These are phyloP conservation scores for Isichthys henryi DNA, from an alignment of 2,113 vertebrate species.

Conservation along the genomic window DNA sequence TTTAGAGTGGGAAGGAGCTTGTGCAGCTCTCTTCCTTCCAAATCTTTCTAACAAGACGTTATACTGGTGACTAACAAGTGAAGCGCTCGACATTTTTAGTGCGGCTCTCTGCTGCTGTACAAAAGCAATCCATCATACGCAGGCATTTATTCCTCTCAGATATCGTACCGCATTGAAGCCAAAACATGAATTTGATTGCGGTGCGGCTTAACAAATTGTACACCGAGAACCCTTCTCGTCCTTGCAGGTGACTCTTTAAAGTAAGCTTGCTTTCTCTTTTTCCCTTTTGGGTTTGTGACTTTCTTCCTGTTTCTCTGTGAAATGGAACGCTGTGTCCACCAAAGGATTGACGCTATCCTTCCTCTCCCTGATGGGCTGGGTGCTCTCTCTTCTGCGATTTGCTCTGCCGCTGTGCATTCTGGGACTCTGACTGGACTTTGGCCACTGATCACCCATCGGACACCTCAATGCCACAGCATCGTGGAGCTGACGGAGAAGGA, in stretches of 20 bases:
- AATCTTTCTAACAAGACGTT: slow-evolving; percentile 77
- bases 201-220: slow-evolving; percentile 63
- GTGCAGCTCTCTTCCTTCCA: slow-evolving; percentile 79
- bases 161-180: slow-evolving; percentile 66
- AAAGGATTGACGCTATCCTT: slow-evolving; percentile 37
- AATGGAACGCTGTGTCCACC: slow-evolving; percentile 41
- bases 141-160: slow-evolving; percentile 59
- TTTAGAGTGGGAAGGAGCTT: slow-evolving; percentile 68
- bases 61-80: slow-evolving; percentile 70
- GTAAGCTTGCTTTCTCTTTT: background rate
- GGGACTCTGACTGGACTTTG: slow-evolving; percentile 3
- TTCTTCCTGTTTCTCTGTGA: slow-evolving; percentile 44
- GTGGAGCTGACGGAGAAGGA: background rate
- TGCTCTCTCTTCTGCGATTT: background rate
- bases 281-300: slow-evolving; percentile 42
- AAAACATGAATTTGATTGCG: slow-evolving; percentile 69
- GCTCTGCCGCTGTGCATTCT: background rate
- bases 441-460: slow-evolving; percentile 23
- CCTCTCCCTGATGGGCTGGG: background rate
- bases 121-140: slow-evolving; percentile 75
- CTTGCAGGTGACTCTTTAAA: slow-evolving; percentile 23
- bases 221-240: background rate
- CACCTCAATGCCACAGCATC: background rate
- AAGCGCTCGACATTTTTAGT: slow-evolving; percentile 65
- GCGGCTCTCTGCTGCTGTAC: slow-evolving; percentile 47